Evolutionary conservation across 2,888 invertebrate species (phyloP).

Genomic region (Rotaria socialis): DNA sequence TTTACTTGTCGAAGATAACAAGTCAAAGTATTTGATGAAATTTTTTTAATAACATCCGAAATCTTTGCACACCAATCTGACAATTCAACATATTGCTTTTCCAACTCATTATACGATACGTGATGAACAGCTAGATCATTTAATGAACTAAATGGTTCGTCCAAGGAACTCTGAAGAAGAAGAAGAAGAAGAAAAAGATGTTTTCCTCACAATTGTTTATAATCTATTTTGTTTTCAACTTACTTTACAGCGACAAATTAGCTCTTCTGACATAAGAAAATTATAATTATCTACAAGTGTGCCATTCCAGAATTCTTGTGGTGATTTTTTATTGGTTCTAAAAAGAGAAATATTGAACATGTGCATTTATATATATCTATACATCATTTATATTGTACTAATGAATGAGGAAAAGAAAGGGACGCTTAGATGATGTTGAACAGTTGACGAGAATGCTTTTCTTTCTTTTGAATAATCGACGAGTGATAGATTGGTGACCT

Average conservation of each 20-base stretch:
- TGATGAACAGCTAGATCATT: slow-evolving; percentile 31
- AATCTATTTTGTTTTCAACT: not conserved
- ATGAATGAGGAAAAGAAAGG: not conserved
- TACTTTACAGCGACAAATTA: slow-evolving; percentile 31
- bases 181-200: no score
- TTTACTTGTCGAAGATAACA: slow-evolving; percentile 57
- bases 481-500: not conserved
- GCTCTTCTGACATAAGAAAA: slow-evolving; percentile 23
- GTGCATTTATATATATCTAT: not conserved
- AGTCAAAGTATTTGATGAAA: slow-evolving; percentile 53
- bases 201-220: no score
- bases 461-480: not conserved
- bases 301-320: slow-evolving; percentile 21
- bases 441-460: not conserved
- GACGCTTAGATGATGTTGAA: not conserved
- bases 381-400: not conserved
- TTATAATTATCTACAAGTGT: slow-evolving; percentile 18
- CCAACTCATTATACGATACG: slow-evolving; percentile 74
- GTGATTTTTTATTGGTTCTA: not conserved
- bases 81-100: slow-evolving; percentile 74
- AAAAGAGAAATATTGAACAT: not conserved
- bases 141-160: not conserved
- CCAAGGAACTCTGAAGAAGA: not conserved
- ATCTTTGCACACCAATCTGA: slow-evolving; percentile 74
- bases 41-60: slow-evolving; percentile 50